Conservation (phyloP, 1,140 invertebrate species). For the Parasteatoda tepidariorum region DNA sequence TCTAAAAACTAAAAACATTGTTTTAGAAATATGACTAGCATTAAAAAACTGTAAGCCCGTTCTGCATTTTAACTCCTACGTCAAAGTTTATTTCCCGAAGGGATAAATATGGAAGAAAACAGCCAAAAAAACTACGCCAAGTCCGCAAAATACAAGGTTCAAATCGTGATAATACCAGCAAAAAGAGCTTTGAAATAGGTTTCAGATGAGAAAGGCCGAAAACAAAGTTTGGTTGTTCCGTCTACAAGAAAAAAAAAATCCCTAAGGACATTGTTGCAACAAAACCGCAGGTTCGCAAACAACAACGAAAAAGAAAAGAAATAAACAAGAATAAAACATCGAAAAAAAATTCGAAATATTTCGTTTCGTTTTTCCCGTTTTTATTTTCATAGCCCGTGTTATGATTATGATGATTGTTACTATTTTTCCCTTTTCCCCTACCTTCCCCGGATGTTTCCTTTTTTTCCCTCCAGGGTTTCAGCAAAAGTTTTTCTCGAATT, state of each 20-base stretch:
- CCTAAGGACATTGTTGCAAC: neutral
- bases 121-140: neutral
- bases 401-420: conserved; percentile 46
- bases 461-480: conserved; percentile 4
- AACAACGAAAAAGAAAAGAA: neutral
- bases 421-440: conserved; percentile 21
- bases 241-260: conserved; percentile 8
- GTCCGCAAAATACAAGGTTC: neutral
- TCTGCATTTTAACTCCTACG: neutral
- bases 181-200: conserved; percentile 6
- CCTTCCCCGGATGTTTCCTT: neutral
- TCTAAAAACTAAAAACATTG: too few relatives aligned
- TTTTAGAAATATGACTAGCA: too few relatives aligned
- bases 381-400: neutral
- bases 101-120: neutral
- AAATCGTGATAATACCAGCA: conserved; percentile 26
- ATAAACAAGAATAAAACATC: neutral
- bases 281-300: conserved; percentile 23
- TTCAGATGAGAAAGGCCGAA: conserved; percentile 27
- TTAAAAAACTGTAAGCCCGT: too few relatives aligned
- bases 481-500: conserved; percentile 39
- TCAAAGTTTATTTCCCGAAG: neutral
- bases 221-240: conserved; percentile 23
- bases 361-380: neutral
- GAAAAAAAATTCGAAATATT: conserved; percentile 18